Conservation (phyloP, 2,888 invertebrate species). For the Didymodactylos carnosus region DNA sequence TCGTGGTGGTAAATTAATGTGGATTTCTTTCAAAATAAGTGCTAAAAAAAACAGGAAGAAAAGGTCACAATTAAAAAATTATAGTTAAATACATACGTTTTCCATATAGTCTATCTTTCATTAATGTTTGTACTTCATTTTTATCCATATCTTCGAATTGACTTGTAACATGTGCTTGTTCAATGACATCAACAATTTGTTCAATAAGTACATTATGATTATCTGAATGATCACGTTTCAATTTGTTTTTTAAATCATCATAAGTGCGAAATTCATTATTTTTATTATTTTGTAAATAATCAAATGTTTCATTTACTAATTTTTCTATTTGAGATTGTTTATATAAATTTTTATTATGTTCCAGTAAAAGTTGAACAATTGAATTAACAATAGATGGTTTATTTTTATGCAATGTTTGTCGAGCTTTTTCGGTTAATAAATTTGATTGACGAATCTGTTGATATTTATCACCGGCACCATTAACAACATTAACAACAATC, state of each 20-base stretch:
- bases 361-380: not conserved
- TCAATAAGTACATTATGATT: not conserved
- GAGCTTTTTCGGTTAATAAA: not conserved
- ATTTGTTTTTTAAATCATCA: not conserved
- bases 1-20: not conserved
- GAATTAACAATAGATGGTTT: not conserved
- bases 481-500: not conserved
- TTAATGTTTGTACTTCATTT: not conserved
- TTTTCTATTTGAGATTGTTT: not conserved
- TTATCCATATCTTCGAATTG: not conserved
- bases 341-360: not conserved
- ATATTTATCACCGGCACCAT: not conserved
- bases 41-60: not conserved
- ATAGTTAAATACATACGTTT: not conserved
- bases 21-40: not conserved
- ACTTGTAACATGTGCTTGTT: not conserved
- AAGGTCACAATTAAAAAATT: not conserved
- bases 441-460: not conserved
- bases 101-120: not conserved
- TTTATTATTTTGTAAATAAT: not conserved
- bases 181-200: not conserved
- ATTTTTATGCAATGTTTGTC: not conserved
- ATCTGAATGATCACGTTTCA: not conserved
- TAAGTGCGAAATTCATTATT: not conserved
- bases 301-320: not conserved